Conservation (phyloP, 2,113 vertebrate genomes). For the Pogonocichla stellata region DNA sequence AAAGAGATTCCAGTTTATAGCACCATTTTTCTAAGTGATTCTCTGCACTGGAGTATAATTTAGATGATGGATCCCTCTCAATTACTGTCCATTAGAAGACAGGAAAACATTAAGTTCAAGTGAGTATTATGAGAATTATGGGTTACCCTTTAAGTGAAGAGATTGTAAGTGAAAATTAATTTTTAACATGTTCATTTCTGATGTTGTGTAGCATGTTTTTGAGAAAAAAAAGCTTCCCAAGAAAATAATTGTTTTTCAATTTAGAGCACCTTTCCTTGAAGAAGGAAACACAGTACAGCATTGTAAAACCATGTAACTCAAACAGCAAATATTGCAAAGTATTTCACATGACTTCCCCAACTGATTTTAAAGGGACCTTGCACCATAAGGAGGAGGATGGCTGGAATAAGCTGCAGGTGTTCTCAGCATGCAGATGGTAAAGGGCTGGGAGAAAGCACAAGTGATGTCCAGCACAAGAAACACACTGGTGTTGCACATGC, state of each 20-base stretch:
- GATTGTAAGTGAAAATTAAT: conserved; percentile 72
- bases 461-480: neutral
- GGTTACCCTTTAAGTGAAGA: conserved; percentile 65
- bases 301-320: neutral
- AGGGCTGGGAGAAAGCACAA: neutral
- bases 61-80: conserved; percentile 87
- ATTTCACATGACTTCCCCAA: neutral
- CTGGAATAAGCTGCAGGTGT: neutral
- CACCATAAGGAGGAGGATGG: neutral
- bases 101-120: conserved; percentile 78
- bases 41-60: conserved; percentile 82
- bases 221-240: neutral
- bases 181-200: conserved; percentile 48
- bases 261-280: neutral
- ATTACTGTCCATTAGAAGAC: conserved; percentile 94
- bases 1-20: conserved; percentile 73
- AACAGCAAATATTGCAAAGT: neutral
- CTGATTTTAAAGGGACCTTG: neutral
- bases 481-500: neutral
- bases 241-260: neutral
- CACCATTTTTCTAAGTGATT: conserved; percentile 87
- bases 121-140: conserved; percentile 74
- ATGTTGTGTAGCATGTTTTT: neutral
- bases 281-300: neutral
- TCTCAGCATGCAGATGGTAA: neutral